Evolutionary conservation across 2,113 vertebrate species (phyloP).

Genomic region (Arizona elegans): DNA sequence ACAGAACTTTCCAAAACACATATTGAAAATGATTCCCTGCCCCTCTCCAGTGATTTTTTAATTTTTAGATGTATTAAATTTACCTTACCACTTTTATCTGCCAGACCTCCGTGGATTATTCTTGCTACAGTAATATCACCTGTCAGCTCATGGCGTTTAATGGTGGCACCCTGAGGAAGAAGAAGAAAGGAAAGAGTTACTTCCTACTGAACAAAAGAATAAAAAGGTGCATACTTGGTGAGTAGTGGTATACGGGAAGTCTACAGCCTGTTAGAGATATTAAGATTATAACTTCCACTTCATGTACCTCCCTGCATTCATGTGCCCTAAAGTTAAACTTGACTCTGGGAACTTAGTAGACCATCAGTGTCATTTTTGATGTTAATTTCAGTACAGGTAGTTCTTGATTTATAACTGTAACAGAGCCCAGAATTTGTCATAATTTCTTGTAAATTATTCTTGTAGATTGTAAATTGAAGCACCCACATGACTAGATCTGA

Average conservation of each 20-base stretch:
- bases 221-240: background rate
- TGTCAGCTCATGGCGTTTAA: slow-evolving; percentile 88
- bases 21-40: background rate
- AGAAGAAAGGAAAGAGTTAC: background rate
- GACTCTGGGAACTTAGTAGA: background rate
- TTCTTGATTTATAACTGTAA: background rate
- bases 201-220: background rate
- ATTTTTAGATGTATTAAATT: slow-evolving; percentile 16
- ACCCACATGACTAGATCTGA: background rate
- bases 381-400: background rate
- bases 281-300: background rate
- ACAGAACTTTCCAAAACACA: background rate
- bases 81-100: slow-evolving; percentile 86
- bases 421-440: background rate
- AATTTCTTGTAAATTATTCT: background rate
- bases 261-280: background rate
- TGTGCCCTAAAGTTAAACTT: background rate
- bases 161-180: slow-evolving; percentile 86
- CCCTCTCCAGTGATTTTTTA: background rate
- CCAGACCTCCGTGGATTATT: slow-evolving; percentile 91
- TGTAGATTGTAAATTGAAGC: background rate
- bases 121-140: slow-evolving; percentile 92
- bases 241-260: background rate
- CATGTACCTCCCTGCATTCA: background rate
- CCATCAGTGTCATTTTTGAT: background rate